Percentiles rank a stretch among this genome's conserved stretches.
phyloP scores from a whole-genome alignment of 2,797 vertebrate genomes.

The Tinamus major region DNA sequence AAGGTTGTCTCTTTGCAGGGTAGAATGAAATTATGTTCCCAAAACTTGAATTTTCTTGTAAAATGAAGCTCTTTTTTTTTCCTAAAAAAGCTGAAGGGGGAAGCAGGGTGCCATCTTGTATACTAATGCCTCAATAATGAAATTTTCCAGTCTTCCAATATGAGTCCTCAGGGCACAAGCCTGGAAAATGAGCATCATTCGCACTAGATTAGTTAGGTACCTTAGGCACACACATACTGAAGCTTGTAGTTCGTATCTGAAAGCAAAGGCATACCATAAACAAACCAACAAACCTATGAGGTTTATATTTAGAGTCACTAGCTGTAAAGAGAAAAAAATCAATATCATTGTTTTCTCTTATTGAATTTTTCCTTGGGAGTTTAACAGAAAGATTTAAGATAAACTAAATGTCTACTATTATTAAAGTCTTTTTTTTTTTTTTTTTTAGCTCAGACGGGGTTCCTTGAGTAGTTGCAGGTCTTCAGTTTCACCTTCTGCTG shows the following conservation, averaged over 20 bases:
- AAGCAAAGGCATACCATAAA: background rate
- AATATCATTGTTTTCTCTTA: background rate
- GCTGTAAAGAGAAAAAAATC: background rate
- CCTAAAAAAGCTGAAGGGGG: background rate
- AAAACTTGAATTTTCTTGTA: background rate
- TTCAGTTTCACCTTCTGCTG: background rate
- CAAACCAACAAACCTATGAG: background rate
- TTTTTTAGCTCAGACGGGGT: background rate
- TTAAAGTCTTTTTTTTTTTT: conserved; percentile 10
- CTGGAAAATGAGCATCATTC: background rate
- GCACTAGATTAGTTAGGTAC: background rate
- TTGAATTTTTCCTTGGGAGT: background rate
- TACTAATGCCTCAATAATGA: background rate
- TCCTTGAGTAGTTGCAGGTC: background rate
- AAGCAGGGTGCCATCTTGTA: background rate
- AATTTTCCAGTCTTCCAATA: background rate
- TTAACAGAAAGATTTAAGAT: conserved; percentile 9
- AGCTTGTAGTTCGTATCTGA: background rate
- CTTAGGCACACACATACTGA: background rate
- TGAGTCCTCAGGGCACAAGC: background rate
- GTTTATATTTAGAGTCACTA: background rate
- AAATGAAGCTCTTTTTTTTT: background rate
- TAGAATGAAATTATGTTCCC: background rate
- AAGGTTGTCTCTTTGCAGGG: background rate
- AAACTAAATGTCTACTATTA: background rate